Evolutionary conservation across 2,113 vertebrate genomes (phyloP).

Genomic region (Bos indicus): DNA sequence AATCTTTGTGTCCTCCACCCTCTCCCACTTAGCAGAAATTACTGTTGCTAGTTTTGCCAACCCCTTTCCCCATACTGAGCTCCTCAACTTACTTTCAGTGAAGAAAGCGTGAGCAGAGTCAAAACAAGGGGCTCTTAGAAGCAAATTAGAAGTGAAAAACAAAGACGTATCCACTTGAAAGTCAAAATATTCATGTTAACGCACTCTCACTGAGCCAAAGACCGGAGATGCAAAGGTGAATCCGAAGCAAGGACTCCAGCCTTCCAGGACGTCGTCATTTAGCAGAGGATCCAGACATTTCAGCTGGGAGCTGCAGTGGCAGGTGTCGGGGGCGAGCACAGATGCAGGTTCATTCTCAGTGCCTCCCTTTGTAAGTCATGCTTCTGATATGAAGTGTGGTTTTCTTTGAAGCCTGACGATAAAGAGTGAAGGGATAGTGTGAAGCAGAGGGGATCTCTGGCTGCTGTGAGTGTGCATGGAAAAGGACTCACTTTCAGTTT

Average conservation of each 20-base stretch:
- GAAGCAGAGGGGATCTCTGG: not conserved
- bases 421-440: not conserved
- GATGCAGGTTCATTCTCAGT: not conserved
- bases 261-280: not conserved
- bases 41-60: not conserved
- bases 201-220: constrained; percentile 2
- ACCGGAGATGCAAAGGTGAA: not conserved
- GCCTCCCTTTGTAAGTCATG: not conserved
- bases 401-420: not conserved
- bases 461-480: not conserved
- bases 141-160: not conserved
- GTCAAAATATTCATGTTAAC: not conserved
- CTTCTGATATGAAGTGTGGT: not conserved
- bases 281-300: not conserved
- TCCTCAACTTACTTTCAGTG: not conserved
- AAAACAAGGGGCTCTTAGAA: not conserved
- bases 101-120: not conserved
- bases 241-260: not conserved
- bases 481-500: not conserved
- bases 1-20: not conserved
- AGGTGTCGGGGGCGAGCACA: not conserved
- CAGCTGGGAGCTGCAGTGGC: not conserved
- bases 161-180: not conserved
- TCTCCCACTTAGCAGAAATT: not conserved
- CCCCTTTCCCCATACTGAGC: not conserved